A percentile compares a stretch with the other conserved stretches of the same genome.
phyloP scores from a whole-genome alignment of 2,888 invertebrate genomes.

The Pachycephus smyrnensis region DNA sequence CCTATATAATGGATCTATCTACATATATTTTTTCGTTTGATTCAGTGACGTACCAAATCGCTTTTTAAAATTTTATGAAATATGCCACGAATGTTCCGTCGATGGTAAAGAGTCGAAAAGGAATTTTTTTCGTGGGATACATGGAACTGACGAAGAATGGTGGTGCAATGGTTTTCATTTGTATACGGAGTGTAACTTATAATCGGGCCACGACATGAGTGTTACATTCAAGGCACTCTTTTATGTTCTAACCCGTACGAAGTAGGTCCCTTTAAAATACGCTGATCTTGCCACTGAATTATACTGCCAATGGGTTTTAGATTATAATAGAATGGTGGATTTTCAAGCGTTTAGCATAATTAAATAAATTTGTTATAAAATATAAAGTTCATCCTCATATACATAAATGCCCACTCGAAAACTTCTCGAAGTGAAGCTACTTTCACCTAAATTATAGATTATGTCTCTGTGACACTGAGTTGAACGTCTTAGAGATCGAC shows the following conservation, averaged over 20 bases:
- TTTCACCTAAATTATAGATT: neutral
- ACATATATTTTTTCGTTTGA: neutral
- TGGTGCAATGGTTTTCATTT: neutral
- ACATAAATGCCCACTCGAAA: neutral
- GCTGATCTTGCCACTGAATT: neutral
- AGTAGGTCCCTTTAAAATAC: neutral
- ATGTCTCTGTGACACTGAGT: too few relatives aligned
- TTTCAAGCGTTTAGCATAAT: neutral
- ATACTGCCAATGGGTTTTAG: neutral
- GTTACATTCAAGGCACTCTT: neutral
- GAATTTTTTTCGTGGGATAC: neutral
- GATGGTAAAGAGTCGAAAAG: too few relatives aligned
- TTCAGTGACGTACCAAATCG: neutral
- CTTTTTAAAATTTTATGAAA: neutral
- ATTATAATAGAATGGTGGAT: neutral
- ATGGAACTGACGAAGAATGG: neutral
- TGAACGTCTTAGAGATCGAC: too few relatives aligned
- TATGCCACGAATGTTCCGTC: neutral
- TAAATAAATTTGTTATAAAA: neutral
- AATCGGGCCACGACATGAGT: neutral
- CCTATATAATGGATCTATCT: neutral
- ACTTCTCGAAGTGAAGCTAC: neutral
- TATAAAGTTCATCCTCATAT: neutral
- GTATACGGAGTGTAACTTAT: neutral
- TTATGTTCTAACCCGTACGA: neutral